Percentiles rank a stretch among this genome's conserved stretches.
Conservation (phyloP, 2,113 vertebrate species). For the Casuarius casuarius region DNA sequence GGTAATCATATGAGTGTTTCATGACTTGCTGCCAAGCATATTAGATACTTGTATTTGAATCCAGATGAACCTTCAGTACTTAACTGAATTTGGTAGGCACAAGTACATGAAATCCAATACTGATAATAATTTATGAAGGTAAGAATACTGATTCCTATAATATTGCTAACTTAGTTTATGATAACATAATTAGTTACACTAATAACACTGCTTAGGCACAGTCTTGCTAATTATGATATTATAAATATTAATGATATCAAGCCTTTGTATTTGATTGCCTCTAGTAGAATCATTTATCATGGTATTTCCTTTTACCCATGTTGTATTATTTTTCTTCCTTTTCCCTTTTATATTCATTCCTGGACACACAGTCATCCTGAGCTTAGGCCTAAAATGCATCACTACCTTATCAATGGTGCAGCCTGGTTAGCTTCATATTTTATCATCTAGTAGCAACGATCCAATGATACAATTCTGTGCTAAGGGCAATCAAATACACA, state of each 20-base stretch:
- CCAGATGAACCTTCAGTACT: constrained; percentile 37
- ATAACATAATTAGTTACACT: constrained; percentile 76
- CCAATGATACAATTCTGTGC: background rate
- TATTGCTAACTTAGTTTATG: constrained; percentile 72
- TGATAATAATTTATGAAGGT: constrained; percentile 70
- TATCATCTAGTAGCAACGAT: background rate
- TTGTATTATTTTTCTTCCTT: constrained; percentile 39
- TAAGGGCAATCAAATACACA: background rate
- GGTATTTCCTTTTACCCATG: constrained; percentile 43
- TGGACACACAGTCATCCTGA: constrained; percentile 1
- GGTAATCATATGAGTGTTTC: background rate
- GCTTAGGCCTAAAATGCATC: background rate
- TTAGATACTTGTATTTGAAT: background rate
- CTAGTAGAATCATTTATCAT: constrained; percentile 66
- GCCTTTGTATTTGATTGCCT: constrained; percentile 75
- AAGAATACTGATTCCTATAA: constrained; percentile 58
- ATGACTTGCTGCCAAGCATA: background rate
- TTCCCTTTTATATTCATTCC: constrained; percentile 19
- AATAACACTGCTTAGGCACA: constrained; percentile 72
- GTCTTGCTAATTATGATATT: constrained; percentile 77
- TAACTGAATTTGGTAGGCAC: constrained; percentile 57
- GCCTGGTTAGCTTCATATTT: background rate
- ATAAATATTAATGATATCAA: constrained; percentile 79
- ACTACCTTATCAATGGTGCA: background rate
- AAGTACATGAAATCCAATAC: constrained; percentile 56